Conservation (phyloP, 2,888 invertebrate species). For the Geotrupes spiniger region DNA sequence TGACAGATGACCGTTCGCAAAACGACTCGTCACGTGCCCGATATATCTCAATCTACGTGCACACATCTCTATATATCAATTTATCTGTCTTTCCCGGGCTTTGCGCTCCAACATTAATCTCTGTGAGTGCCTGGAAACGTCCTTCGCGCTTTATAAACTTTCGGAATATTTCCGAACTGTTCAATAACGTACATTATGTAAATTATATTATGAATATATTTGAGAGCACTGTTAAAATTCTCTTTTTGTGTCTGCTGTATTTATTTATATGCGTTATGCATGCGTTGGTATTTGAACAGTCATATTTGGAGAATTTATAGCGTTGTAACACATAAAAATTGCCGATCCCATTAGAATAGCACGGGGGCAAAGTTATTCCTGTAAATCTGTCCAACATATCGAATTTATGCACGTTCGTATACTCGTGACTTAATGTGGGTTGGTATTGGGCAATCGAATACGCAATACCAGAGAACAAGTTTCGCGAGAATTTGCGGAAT, state of each 20-base stretch:
- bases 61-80: constrained; percentile 46
- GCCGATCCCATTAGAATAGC: too few relatives aligned
- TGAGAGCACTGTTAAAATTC: constrained; percentile 17
- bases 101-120: constrained; percentile 44
- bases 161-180: constrained; percentile 38
- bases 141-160: constrained; percentile 41
- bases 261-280: constrained; percentile 6
- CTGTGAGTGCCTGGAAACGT: constrained; percentile 40
- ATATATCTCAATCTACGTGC: constrained; percentile 47
- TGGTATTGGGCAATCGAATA: too few relatives aligned
- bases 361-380: too few relatives aligned
- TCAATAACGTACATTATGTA: constrained; percentile 46
- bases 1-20: constrained; percentile 44
- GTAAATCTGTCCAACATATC: too few relatives aligned
- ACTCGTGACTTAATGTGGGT: too few relatives aligned
- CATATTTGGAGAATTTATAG: too few relatives aligned
- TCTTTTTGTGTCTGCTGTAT: constrained; percentile 14
- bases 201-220: constrained; percentile 38
- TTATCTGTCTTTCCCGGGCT: constrained; percentile 45
- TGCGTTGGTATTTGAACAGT: not conserved
- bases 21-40: constrained; percentile 23
- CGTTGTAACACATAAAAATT: too few relatives aligned
- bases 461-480: too few relatives aligned
- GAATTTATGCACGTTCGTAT: too few relatives aligned
- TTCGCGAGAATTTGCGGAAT: too few relatives aligned